Evolutionary conservation across 2,797 vertebrate genomes (phyloP).

Genomic region (Halcyon chelicuti): DNA sequence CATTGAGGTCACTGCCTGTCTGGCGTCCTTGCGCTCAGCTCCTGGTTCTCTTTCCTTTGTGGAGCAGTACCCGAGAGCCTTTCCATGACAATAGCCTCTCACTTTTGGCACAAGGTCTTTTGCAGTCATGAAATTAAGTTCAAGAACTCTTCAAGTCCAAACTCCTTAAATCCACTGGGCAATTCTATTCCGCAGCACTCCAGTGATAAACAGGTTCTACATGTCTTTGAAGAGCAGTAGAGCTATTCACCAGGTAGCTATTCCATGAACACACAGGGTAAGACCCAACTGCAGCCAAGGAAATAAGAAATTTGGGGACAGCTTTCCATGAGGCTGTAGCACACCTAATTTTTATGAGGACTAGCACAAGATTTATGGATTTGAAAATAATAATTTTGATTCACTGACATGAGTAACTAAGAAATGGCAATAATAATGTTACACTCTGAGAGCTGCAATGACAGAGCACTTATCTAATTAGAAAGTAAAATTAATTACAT

Average conservation of each 20-base stretch:
- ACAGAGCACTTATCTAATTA: constrained; percentile 36
- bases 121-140: neutral
- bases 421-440: neutral
- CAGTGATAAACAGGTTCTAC: neutral
- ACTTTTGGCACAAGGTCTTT: neutral
- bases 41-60: neutral
- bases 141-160: neutral
- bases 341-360: neutral
- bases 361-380: neutral
- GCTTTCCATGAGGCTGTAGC: neutral
- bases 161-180: neutral
- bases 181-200: neutral
- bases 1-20: neutral
- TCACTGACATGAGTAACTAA: neutral
- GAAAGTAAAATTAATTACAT: constrained; percentile 13
- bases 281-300: neutral
- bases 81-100: neutral
- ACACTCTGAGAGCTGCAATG: neutral
- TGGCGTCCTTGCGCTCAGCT: neutral
- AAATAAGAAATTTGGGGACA: neutral
- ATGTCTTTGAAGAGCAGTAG: neutral
- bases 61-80: neutral
- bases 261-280: rapidly evolving
- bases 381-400: neutral
- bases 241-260: neutral